These are phyloP conservation scores for Manis pentadactyla DNA, from an alignment of 2,797 vertebrate species.

Conservation along the genomic window DNA sequence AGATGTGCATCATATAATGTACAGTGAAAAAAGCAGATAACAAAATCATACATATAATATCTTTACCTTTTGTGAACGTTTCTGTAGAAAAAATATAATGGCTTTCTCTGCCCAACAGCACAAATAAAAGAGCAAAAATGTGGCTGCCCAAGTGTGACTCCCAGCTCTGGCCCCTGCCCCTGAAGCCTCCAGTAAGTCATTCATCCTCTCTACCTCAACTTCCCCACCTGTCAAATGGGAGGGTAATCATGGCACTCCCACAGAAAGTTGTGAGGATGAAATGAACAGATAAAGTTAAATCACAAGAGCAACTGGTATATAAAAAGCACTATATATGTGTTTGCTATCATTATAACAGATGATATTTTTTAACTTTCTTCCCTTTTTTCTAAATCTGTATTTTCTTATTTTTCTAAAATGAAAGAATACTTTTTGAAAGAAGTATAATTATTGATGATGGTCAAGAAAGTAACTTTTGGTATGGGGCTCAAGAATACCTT, in stretches of 20 bases:
- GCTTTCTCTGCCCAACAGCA: neutral
- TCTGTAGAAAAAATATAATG: rapidly evolving
- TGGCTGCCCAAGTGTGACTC: neutral
- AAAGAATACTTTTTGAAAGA: neutral
- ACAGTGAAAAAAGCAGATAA: neutral
- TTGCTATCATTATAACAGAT: neutral
- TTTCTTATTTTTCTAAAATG: neutral
- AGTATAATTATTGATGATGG: neutral
- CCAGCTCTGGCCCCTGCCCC: rapidly evolving
- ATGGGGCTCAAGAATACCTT: neutral
- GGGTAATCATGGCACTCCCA: rapidly evolving
- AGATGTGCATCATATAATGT: neutral
- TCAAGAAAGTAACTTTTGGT: neutral
- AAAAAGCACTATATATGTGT: rapidly evolving
- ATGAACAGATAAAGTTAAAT: neutral
- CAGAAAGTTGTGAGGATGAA: too few species aligned
- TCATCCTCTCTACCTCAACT: neutral
- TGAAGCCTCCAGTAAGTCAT: neutral
- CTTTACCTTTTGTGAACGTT: neutral
- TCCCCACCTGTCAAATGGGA: neutral
- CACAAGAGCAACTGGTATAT: neutral
- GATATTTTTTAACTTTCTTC: neutral
- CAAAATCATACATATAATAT: rapidly evolving
- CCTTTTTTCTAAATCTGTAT: neutral
- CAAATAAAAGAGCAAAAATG: neutral